Base-by-base conservation (phyloP, 2,113 vertebrate genomes). In the Tinamus guttatus region DNA sequence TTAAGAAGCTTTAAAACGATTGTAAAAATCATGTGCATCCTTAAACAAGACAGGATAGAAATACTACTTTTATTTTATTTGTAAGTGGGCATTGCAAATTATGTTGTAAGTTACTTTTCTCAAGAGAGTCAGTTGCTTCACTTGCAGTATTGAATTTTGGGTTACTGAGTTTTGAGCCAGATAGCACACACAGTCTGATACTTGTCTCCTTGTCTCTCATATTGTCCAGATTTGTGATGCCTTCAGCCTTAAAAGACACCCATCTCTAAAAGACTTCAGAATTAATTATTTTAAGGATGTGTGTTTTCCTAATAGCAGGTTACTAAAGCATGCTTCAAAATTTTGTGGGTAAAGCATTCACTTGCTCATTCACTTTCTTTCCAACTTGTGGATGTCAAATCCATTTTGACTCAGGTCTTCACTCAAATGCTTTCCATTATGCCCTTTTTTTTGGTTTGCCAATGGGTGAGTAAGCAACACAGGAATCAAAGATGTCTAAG, bases 51-150 rank as follows among this genome's bases (percentile, higher is more conserved):
- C 11, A 59, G 24, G 10, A 19, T 47, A 91, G 82, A 93, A 95
- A 40, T 8, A 82, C 24, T 49, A 58, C 22, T 65, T 91, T 87
- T 58, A 38, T 80, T 93, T 90, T 21, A 70, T 85, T 89, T 75
- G 5, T 88, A 95, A 95, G 51, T 93, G 32, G 87, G 89, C 47
- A 56, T 20, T 52, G 41, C 8, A 91, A 87, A 65, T 83, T 91
- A 82, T 3, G 0, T 40, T 79, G 14, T 80, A 87, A 59, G 45
- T n/a, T 83, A 65, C 25, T 89, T 81, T 80, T 89, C 77, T 94
- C 64, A 85, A 81, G 94, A 95, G 58, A 76, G 45, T 36, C 30
- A 51, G 36, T 74, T 83, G 77, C 52, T 83, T 86, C 77, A 71
- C 51, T 68, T 78, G 64, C 24, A 41, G 24, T 73, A 81, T 27